Evolutionary conservation across 2,888 invertebrate genomes (phyloP), one percentile per base, ranked within the genome.

Genomic region (Tenthredo scrophulariae): DNA sequence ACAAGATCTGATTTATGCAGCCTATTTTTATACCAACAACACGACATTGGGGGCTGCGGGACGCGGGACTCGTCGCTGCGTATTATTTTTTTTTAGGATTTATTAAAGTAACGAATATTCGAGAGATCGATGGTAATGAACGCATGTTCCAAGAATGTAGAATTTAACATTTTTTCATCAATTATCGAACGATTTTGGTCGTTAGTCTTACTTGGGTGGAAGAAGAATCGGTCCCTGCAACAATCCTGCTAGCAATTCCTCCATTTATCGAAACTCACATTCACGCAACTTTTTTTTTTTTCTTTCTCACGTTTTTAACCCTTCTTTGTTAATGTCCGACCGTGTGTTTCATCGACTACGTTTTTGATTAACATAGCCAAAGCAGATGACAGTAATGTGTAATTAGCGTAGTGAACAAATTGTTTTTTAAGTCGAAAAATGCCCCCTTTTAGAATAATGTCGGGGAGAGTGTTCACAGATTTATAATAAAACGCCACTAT

Each of bases 161-260:
- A 43, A 22, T 29, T 13, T 26, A n/a, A 26, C 9, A 15, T 70
- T 37, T 70, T 70, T 70, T 37, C 37, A 37, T 70, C 7, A 70
- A 70, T 70, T 70, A 70, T 18, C 7, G 13, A 33, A 13, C 13
- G 5, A 58, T 1, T 58, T 40, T 33, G 2, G 15, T 72, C 40
- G n/a, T 50, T 26, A 6, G 26, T 79, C 83, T 83, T 83, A 83
- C 83, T 83, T 83, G 26, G 83, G 65, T 70, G 83, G 83, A 50
- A 70, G 83, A 50, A 83, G 65, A 83, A 46, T 65, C 83, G 83
- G 83, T 50, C 67, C 83, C 70, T 83, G 83, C 83, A 83, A 83
- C 67, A 83, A 83, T 67, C 83, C 83, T 43, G 83, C 83, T 26
- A 83, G 67, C 33, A 83, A 33, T 70, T 83, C 83, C 70, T 83